Base-by-base conservation (phyloP, 2,888 invertebrate species). In the Silvanus unidentatus region DNA sequence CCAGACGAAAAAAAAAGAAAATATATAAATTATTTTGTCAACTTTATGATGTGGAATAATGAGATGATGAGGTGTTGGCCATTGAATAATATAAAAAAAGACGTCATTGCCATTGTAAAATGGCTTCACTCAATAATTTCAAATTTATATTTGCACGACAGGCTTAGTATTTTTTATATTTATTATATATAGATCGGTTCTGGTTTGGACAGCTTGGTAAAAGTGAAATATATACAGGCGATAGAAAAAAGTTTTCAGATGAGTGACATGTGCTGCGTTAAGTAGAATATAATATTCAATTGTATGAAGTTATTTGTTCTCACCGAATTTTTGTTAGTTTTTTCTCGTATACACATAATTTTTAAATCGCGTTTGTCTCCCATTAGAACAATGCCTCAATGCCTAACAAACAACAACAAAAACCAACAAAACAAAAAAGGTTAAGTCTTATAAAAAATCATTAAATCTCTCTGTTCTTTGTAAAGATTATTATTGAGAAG, bases 61-160 rank as follows among this genome's bases (percentile, higher is more conserved):
- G 22, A 22, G 22, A 22, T 22, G 22, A 22, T 22, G 22, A 22
- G 22, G 22, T 22, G 22, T 22, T 22, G 22, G 22, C 22, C 22
- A 22, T 22, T 5, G 3, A 22, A 5, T 5, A 5, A 8, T 22
- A 22, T 22, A 22, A n/a, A 15, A 22, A 32, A 32, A 32, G 32
- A 32, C 32, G 32, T 32, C 32, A 32, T n/a, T 32, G 27, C 27
- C 16, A 40, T 40, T 40, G 40, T 30, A 15, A 14, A 10, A 28
- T 11, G 15, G 22, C 13, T 27, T 47, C 41, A 39, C 41, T 39
- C 42, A 30, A 44, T 49, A 46, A 40, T 47, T 47, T 44, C 32
- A 49, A 49, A 48, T 48, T 49, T 42, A 47, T 49, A 46, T 49
- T 49, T 49, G 49, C 47, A 47, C 47, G 49, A 40, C 42, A 40